phyloP scores from a whole-genome alignment of 1,140 invertebrate genomes.

The Helicoverpa armigera region DNA sequence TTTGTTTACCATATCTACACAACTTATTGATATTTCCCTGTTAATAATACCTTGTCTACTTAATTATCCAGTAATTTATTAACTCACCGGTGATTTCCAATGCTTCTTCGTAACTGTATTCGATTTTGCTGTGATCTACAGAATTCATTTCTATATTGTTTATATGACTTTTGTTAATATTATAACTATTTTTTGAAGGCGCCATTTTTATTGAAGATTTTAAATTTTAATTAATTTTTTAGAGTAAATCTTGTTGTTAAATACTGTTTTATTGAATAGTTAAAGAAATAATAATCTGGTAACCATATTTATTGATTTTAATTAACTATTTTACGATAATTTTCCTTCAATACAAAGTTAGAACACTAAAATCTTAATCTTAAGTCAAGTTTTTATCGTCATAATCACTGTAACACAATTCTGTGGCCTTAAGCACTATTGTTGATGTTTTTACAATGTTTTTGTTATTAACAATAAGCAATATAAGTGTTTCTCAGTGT shows the following conservation, averaged over 20 bases:
- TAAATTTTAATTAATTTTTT: background rate
- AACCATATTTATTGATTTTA: conserved; percentile 5
- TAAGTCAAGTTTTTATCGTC: background rate
- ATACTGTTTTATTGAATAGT: background rate
- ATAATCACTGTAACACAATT: conserved; percentile 23
- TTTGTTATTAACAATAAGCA: background rate
- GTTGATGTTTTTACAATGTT: background rate
- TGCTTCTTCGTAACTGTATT: conserved; percentile 70
- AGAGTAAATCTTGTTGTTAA: background rate
- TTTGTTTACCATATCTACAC: no score
- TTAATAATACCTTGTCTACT: background rate
- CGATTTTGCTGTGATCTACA: conserved; percentile 31
- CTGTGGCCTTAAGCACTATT: background rate
- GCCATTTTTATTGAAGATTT: background rate
- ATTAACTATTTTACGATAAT: background rate
- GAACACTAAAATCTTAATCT: background rate
- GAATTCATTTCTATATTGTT: conserved; percentile 59
- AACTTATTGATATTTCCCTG: no score
- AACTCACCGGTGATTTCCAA: conserved; percentile 70
- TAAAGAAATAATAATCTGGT: background rate
- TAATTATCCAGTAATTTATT: background rate
- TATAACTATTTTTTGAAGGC: conserved; percentile 16
- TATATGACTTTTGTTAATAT: background rate
- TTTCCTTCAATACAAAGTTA: background rate
- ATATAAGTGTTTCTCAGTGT: conserved; percentile 6